A percentile compares a stretch with the other conserved stretches of the same genome.
Evolutionary conservation across 2,113 vertebrate genomes (phyloP).

Genomic region (Isurus oxyrinchus): DNA sequence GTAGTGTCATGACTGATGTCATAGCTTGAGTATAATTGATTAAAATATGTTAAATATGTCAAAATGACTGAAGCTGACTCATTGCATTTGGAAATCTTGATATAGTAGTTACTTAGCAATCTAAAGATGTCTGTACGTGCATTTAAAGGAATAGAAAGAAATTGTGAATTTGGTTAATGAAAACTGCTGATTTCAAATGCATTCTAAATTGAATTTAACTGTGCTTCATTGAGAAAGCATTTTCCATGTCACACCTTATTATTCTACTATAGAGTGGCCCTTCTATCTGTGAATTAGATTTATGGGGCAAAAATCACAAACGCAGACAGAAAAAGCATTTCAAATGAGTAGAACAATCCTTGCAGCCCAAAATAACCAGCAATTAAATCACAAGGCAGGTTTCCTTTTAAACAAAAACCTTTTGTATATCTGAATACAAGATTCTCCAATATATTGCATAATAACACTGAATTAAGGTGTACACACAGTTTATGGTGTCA

Average conservation of each 20-base stretch:
- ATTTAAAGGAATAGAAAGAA: not conserved
- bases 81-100: slow-evolving; percentile 1
- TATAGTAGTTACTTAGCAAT: slow-evolving; percentile 3
- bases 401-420: not conserved
- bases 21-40: slow-evolving; percentile 33
- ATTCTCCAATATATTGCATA: not conserved
- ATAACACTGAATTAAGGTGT: too few relatives aligned
- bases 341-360: not conserved
- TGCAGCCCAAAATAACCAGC: not conserved
- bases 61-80: slow-evolving; percentile 17
- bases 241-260: not conserved
- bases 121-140: slow-evolving; percentile 27
- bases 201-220: not conserved
- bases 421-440: not conserved
- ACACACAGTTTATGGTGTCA: not conserved
- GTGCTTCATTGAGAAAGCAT: too few relatives aligned
- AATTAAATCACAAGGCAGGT: not conserved
- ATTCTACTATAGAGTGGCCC: not conserved
- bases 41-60: slow-evolving; percentile 31
- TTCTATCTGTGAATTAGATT: not conserved
- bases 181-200: not conserved
- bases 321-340: not conserved
- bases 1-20: slow-evolving; percentile 24
- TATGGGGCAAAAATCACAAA: not conserved
- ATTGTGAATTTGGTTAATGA: not conserved